phyloP scores from a whole-genome alignment of 2,113 vertebrate genomes.

The Oreochromis tanganicae region DNA sequence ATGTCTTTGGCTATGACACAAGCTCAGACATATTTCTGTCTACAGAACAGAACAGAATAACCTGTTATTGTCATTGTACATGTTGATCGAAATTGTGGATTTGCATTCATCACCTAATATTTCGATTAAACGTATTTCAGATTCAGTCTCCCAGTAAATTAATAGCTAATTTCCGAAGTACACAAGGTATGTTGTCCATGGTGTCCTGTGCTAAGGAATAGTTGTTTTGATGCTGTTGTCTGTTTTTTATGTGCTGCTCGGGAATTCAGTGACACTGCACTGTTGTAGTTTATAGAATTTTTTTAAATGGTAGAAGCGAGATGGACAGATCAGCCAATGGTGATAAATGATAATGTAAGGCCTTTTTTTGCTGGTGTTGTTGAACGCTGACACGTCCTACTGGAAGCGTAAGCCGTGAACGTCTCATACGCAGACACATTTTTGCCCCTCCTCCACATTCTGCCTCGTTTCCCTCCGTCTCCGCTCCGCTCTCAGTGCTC shows the following conservation, averaged over 20 bases:
- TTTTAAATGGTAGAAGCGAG: accelerated
- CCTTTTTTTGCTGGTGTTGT: not conserved
- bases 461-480: conserved; percentile 30
- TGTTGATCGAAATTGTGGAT: not conserved
- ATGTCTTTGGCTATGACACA: not conserved
- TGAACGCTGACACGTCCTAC: not conserved
- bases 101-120: not conserved
- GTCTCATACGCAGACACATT: conserved; percentile 36
- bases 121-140: not conserved
- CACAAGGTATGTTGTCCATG: accelerated
- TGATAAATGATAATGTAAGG: not conserved
- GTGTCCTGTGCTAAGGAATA: conserved; percentile 35
- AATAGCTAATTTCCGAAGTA: not conserved
- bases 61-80: not conserved
- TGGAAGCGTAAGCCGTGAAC: not conserved
- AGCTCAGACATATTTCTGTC: not conserved
- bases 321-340: not conserved
- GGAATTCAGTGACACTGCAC: not conserved
- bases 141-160: not conserved
- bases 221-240: not conserved
- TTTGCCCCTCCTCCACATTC: conserved; percentile 37
- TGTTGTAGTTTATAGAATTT: not conserved
- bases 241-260: not conserved
- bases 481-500: conserved; percentile 22
- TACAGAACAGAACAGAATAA: not conserved